Conservation (phyloP, 37 sponge, comb jelly and placozoan genomes). For the Ianthella basta region DNA sequence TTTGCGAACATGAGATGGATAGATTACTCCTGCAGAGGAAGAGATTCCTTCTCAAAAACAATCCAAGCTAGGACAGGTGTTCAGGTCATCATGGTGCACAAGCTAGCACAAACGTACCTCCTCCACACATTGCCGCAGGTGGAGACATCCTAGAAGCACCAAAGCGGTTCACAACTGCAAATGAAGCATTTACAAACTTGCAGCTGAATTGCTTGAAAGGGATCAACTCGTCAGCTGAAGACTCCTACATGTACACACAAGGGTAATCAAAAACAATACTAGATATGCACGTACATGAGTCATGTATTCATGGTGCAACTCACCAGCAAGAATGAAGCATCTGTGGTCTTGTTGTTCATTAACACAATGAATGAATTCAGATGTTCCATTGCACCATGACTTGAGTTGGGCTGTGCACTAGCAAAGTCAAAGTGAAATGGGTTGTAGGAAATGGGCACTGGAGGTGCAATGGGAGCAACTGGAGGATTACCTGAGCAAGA, state of each 20-base stretch:
- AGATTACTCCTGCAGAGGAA: background rate
- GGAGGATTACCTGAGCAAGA: too few relatives aligned
- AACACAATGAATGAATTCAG: background rate
- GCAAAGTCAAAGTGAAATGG: too few relatives aligned
- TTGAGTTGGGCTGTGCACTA: too few relatives aligned
- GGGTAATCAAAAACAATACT: too few relatives aligned
- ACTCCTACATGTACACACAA: too few relatives aligned
- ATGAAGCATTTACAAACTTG: conserved; percentile 17
- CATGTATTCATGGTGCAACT: background rate
- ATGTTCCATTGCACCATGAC: too few relatives aligned
- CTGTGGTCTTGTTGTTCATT: background rate
- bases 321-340: background rate
- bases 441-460: too few relatives aligned
- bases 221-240: too few relatives aligned
- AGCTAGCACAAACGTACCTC: background rate
- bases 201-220: background rate
- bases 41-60: background rate
- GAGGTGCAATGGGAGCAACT: too few relatives aligned
- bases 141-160: conserved; percentile 3
- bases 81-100: too few relatives aligned
- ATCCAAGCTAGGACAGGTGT: too few relatives aligned
- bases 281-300: too few relatives aligned
- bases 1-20: background rate
- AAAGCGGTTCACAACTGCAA: conserved; percentile 29
- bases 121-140: background rate